These are phyloP conservation scores for Diprion similis DNA, from an alignment of 1,140 invertebrate species.

Conservation along the genomic window DNA sequence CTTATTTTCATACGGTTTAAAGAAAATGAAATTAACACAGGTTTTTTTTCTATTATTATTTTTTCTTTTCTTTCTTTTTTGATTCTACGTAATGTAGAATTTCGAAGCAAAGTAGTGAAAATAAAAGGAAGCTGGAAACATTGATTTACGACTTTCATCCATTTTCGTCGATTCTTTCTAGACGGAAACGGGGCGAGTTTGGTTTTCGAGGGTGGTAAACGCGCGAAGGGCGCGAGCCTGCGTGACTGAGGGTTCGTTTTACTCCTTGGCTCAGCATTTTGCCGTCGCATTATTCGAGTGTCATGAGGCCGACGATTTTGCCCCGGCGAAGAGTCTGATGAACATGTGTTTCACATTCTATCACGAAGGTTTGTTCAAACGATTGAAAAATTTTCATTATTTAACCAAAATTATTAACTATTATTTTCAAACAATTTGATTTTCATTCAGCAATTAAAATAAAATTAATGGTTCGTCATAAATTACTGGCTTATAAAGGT, in stretches of 20 bases:
- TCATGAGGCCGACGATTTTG: slow-evolving; percentile 78
- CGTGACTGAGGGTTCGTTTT: slow-evolving; percentile 77
- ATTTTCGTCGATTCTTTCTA: slow-evolving; percentile 29
- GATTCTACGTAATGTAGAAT: no score
- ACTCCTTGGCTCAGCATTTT: slow-evolving; percentile 79
- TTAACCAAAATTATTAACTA: background rate
- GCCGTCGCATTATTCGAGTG: slow-evolving; percentile 81
- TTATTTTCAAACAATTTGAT: slow-evolving; percentile 15
- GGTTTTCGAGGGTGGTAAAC: slow-evolving; percentile 79
- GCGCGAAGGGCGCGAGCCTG: slow-evolving; percentile 72
- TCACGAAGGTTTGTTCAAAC: slow-evolving; percentile 67
- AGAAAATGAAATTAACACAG: background rate
- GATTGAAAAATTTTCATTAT: slow-evolving; percentile 16
- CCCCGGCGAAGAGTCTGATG: slow-evolving; percentile 80
- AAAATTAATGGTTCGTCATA: no score
- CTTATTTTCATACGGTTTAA: background rate
- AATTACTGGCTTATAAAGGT: no score
- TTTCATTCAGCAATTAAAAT: background rate
- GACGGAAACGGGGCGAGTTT: slow-evolving; percentile 67
- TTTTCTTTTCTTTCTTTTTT: background rate
- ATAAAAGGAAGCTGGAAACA: background rate
- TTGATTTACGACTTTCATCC: background rate
- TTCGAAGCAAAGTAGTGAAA: no score
- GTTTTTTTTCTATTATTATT: slow-evolving; percentile 10
- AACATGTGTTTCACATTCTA: slow-evolving; percentile 87